phyloP scores from a whole-genome alignment of 1,140 invertebrate species.

The Arctopsyche grandis region DNA sequence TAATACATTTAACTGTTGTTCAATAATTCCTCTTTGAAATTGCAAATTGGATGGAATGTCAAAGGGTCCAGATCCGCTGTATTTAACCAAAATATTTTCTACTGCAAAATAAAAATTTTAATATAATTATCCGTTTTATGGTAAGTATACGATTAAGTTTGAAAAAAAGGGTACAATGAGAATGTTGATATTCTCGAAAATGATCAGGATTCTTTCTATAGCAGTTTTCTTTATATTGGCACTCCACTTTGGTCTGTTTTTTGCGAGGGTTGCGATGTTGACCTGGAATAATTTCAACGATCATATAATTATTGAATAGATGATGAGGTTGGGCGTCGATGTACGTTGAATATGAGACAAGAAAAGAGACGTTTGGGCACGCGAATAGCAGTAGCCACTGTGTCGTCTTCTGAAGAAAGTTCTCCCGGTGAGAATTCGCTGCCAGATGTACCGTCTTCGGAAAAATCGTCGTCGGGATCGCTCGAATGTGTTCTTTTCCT shows the following conservation, averaged over 20 bases:
- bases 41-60: slow-evolving; percentile 61
- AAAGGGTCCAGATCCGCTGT: slow-evolving; percentile 60
- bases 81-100: slow-evolving; percentile 63
- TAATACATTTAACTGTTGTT: slow-evolving; percentile 68
- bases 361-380: neutral
- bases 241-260: slow-evolving; percentile 62
- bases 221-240: slow-evolving; percentile 78
- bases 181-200: slow-evolving; percentile 82
- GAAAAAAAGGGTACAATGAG: slow-evolving; percentile 69
- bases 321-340: neutral
- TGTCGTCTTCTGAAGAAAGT: neutral
- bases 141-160: neutral
- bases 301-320: neutral
- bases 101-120: slow-evolving; percentile 58
- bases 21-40: slow-evolving; percentile 60
- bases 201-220: slow-evolving; percentile 86
- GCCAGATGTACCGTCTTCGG: slow-evolving; percentile 23
- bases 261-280: neutral
- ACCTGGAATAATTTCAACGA: neutral
- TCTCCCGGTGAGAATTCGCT: slow-evolving; percentile 23
- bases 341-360: neutral
- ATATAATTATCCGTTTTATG: neutral
- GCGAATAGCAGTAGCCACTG: neutral
- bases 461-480: neutral
- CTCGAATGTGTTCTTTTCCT: slow-evolving; percentile 8